Base-by-base conservation (phyloP, 2,113 vertebrate genomes). In the Brachyhypopomus occidentalis region DNA sequence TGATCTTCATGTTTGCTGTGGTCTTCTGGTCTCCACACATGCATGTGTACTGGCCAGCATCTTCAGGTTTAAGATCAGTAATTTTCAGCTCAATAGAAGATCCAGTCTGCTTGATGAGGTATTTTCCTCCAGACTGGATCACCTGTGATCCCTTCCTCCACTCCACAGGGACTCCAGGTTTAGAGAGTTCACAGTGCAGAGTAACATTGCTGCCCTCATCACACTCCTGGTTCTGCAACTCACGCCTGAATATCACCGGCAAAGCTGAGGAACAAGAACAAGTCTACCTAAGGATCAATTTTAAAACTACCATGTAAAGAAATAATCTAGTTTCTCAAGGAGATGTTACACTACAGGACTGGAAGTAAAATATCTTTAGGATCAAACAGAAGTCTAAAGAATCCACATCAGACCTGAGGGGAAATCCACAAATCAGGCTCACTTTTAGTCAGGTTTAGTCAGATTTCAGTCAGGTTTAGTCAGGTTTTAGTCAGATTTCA, bases 111-210 rank as follows among this genome's bases (percentile, higher is more conserved):
- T 85, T 93, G 11, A 91, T 88, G 80, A 93, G 86, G 87, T 92
- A 92, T 77, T 87, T 95, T 2, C 84, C 87, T 0, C 93, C 90
- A 3, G 92, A 90, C 71, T 83, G 89, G n/a, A 96, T 85, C 2
- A 91, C 87, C 58, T 89, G 67, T 19, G 89, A 83, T 41, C 91
- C 93, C 86, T 93, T 95, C 83, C 90, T 95, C 95, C 95, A 96
- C 84, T 93, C 91, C 7, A 94, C 93, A 0, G 86, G 78, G 14
- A 89, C 86, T 48, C 86, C 88, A 0, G 89, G 63, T 84, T 88
- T 93, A 78, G 93, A 94, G 83, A 95, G 84, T 87, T 95, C 93
- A 6, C 95, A 96, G 22, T 72, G 86, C 73, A 96, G 87, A 1
- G 92, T 94, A 36, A 93, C 83, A 0, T 73, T 83, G 59, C 85